Percentiles rank a stretch among this genome's conserved stretches.
Evolutionary conservation across 2,888 invertebrate genomes (phyloP).

Genomic region (Machimus atricapillus): DNA sequence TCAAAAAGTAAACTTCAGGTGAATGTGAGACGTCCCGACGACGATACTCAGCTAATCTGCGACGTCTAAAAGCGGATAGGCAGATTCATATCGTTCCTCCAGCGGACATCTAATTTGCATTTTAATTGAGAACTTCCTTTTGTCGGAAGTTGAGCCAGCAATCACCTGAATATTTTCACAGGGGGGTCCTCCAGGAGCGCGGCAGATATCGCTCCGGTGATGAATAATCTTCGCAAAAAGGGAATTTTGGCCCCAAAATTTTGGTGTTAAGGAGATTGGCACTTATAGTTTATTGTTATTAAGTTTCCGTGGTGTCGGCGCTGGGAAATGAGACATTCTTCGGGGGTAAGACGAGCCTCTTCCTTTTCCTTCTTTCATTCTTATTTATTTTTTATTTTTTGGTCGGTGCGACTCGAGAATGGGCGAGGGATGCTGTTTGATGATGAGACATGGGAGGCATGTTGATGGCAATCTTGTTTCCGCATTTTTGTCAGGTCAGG

Average conservation of each 20-base stretch:
- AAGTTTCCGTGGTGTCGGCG: not conserved
- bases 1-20: not conserved
- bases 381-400: not conserved
- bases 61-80: not conserved
- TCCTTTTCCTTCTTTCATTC: not conserved
- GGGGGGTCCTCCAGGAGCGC: not conserved
- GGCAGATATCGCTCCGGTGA: not conserved
- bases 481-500: not conserved
- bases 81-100: constrained; percentile 21
- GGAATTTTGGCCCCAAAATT: not conserved
- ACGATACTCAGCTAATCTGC: not conserved
- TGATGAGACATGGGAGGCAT: not conserved
- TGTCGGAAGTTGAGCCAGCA: constrained; percentile 6
- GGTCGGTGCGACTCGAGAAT: not conserved
- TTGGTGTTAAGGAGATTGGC: not conserved
- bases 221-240: not conserved
- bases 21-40: not conserved
- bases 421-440: not conserved
- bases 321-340: not conserved
- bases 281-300: not conserved
- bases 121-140: constrained; percentile 36
- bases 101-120: constrained; percentile 28
- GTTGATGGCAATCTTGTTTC: not conserved
- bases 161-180: not conserved
- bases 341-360: not conserved